These are phyloP conservation scores for Nylanderia fulva DNA, from an alignment of 1,140 invertebrate species.

Conservation along the genomic window DNA sequence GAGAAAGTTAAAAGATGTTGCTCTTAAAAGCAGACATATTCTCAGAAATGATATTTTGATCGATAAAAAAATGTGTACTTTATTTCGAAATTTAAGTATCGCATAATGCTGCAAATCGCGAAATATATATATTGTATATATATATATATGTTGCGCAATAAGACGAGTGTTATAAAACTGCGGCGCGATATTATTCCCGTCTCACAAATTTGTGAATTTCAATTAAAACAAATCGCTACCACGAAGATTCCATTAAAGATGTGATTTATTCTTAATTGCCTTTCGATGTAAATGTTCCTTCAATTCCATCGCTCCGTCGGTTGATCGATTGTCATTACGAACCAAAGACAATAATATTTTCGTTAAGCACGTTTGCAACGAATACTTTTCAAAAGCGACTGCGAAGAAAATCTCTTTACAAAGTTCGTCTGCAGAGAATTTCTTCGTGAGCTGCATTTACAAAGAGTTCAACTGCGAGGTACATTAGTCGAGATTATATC, in stretches of 20 bases:
- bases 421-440: slow-evolving; percentile 49
- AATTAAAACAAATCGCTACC: slow-evolving; percentile 14
- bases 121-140: too few relatives aligned
- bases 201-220: slow-evolving; percentile 45
- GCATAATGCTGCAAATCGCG: not conserved
- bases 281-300: slow-evolving; percentile 18
- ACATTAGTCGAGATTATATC: slow-evolving; percentile 62
- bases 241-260: slow-evolving; percentile 2
- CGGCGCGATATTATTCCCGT: not conserved
- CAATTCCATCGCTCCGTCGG: not conserved
- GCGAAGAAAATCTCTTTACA: slow-evolving; percentile 31
- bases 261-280: slow-evolving; percentile 49
- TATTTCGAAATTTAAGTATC: slow-evolving; percentile 11
- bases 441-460: slow-evolving; percentile 57
- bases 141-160: too few relatives aligned
- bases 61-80: not conserved
- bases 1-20: slow-evolving; percentile 39
- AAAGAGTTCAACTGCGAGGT: slow-evolving; percentile 56
- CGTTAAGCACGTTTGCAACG: slow-evolving; percentile 15
- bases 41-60: slow-evolving; percentile 14
- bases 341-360: slow-evolving; percentile 39
- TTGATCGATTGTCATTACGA: not conserved
- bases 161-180: not conserved
- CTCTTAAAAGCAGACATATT: slow-evolving; percentile 27
- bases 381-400: slow-evolving; percentile 17